Base-by-base conservation (phyloP, 2,797 vertebrate species). In the Sus cebifrons region DNA sequence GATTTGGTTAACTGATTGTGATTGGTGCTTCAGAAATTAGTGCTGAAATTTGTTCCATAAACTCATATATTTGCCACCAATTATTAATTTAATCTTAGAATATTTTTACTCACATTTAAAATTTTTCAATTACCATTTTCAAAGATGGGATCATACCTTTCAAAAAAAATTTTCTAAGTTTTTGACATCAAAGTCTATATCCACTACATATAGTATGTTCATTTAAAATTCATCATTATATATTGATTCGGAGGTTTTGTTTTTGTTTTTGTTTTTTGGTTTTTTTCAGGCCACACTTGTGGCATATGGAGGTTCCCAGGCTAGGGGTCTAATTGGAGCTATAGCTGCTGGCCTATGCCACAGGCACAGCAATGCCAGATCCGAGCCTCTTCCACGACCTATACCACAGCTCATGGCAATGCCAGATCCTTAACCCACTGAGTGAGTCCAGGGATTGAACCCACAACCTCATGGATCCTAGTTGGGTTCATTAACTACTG, bases 21-120 rank as follows among this genome's bases (percentile, higher is more conserved):
- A 77, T n/a, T 90, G 25, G 7, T 70, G 21, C 79, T 95, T 71
- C 29, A 89, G 20, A 93, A 78, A 91, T 67, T 84, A 78, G 40
- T 93, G 20, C 20, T 82, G 27, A 90, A 79, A 68, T 92, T 74
- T 83, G 25, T 75, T 65, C 54, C 12, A 3, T 44, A 83, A 93
- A 52, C 10, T 78, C 18, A 12, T 56, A 56, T 40, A 18, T 85
- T 67, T 89, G n/a, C 10, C 32, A 64, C 1, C 6, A n/a, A 64
- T 67, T 56, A 58, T 52, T 91, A 91, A 71, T 71, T 95, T 85
- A 11, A 65, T 44, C 23, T 17, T 4, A 62, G 9, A 78, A 86
- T 86, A 56, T 84, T 70, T 56, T 90, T 74, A 85, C 20, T 15
- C 1, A 54, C 5, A 82, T 71, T 71, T 81, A 49, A 89, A 92